phyloP scores from a whole-genome alignment of 2,113 vertebrate species.

The Dicaeum eximium region DNA sequence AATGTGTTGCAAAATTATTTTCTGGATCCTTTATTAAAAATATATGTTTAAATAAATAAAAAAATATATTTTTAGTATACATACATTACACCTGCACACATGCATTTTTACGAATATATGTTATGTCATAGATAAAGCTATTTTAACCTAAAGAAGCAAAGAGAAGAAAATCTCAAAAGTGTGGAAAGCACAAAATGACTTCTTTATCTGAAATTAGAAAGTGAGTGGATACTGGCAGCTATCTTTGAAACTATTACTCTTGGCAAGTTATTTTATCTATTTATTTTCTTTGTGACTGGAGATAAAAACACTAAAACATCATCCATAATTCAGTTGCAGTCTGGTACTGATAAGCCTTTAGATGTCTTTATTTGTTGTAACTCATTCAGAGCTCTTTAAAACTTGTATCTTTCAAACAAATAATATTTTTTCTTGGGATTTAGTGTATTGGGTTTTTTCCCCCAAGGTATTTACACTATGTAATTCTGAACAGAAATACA shows the following conservation, averaged over 20 bases:
- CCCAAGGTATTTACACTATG: neutral
- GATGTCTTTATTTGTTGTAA: neutral
- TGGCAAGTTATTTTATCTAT: neutral
- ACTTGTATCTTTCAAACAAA: neutral
- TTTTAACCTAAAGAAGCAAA: neutral
- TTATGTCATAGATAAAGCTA: neutral
- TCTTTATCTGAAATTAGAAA: neutral
- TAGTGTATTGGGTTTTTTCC: rapidly evolving
- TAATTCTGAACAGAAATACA: neutral
- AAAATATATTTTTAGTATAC: neutral
- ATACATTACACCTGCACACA: neutral
- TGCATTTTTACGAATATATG: neutral
- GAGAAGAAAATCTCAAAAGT: neutral
- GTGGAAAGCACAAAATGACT: neutral
- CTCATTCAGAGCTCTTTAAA: neutral
- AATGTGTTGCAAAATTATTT: neutral
- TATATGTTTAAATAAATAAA: neutral
- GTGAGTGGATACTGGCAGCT: neutral
- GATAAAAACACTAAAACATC: neutral
- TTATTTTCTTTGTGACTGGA: neutral
- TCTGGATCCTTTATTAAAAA: neutral
- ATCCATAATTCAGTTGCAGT: neutral
- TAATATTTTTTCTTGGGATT: neutral
- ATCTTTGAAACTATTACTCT: neutral
- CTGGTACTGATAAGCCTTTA: neutral